Percentiles rank a stretch among this genome's conserved stretches.
Conservation (phyloP, 2,888 invertebrate genomes). For the Charanyca ferruginea region DNA sequence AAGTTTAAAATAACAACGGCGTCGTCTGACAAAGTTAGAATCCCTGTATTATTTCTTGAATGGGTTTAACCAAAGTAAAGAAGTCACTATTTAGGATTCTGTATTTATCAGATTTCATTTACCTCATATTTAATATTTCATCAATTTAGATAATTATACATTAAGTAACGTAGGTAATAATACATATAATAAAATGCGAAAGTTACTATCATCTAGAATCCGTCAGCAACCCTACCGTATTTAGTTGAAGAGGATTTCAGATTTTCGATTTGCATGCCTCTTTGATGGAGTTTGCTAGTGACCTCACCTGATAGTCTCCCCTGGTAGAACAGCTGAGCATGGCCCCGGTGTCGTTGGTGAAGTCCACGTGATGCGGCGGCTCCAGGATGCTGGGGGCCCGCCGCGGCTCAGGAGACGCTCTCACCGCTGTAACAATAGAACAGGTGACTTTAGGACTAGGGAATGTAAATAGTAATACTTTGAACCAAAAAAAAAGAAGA, state of each 20-base stretch:
- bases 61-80: constrained; percentile 25
- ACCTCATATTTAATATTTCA: neutral
- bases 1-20: constrained; percentile 28
- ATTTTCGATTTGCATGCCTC: too few species aligned
- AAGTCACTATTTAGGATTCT: constrained; percentile 12
- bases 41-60: constrained; percentile 31
- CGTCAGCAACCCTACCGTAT: too few species aligned
- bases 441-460: neutral
- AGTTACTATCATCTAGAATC: too few species aligned
- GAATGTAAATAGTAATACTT: too few species aligned
- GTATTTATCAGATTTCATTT: neutral
- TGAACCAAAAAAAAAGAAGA: too few species aligned
- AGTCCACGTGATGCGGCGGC: constrained; percentile 94
- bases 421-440: constrained; percentile 84
- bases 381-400: constrained; percentile 93
- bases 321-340: constrained; percentile 93
- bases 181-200: too few species aligned
- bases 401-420: constrained; percentile 92
- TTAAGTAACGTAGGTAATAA: too few species aligned
- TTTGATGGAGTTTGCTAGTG: neutral
- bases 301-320: constrained; percentile 92
- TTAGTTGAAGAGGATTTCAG: too few species aligned
- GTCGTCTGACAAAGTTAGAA: constrained; percentile 15
- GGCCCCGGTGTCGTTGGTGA: constrained; percentile 94
- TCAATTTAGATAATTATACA: neutral